These are phyloP conservation scores for Cosmia trapezina DNA, from an alignment of 2,888 invertebrate species.

Conservation along the genomic window DNA sequence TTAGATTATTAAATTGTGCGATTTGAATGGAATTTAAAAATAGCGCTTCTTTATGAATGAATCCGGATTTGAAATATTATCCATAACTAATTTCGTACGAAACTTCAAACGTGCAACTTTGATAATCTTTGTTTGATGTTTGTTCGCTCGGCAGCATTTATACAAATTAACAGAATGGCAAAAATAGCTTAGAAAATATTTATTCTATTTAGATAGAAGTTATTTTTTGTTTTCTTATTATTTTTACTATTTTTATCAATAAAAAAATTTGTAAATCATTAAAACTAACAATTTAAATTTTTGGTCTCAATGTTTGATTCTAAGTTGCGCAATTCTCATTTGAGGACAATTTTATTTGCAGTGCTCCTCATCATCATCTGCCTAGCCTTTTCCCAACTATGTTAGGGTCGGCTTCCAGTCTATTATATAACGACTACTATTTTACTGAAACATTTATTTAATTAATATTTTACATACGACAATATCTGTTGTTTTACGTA, in stretches of 20 bases:
- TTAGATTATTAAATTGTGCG: neutral
- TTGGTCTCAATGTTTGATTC: neutral
- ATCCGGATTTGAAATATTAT: conserved; percentile 23
- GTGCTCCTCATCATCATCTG: too few relatives aligned
- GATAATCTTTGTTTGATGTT: conserved; percentile 36
- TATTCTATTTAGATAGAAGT: neutral
- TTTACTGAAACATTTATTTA: too few relatives aligned
- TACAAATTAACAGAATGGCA: conserved; percentile 27
- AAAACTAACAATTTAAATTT: neutral
- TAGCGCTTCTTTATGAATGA: conserved; percentile 21
- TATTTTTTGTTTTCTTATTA: neutral
- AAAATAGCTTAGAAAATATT: conserved; percentile 5
- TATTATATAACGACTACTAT: too few relatives aligned
- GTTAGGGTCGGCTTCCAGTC: too few relatives aligned
- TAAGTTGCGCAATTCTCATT: neutral
- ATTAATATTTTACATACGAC: too few relatives aligned
- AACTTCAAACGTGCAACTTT: conserved; percentile 35
- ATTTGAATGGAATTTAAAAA: conserved; percentile 9
- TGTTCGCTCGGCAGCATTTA: conserved; percentile 42
- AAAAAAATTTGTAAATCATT: too few relatives aligned
- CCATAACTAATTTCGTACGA: conserved; percentile 39
- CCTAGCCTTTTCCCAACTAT: too few relatives aligned
- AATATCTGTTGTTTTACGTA: too few relatives aligned
- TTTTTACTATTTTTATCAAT: neutral
- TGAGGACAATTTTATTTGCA: neutral